Evolutionary conservation across 2,888 invertebrate genomes (phyloP), one percentile per base, ranked within the genome.

Genomic region (Phrixothrix hirtus): DNA sequence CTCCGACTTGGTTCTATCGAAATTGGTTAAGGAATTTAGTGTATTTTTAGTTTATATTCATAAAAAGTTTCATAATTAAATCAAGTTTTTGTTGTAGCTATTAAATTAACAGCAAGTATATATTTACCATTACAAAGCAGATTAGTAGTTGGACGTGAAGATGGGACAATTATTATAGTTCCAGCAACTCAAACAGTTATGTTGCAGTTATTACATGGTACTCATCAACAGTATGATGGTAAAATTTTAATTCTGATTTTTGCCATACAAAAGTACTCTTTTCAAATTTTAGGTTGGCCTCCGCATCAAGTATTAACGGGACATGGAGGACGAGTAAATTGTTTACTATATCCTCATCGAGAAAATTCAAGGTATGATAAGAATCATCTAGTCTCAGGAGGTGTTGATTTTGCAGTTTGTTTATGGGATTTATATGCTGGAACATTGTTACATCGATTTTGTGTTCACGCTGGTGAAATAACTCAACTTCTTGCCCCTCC

Each of bases 391-490:
- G 86, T 98, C 0, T 96, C 95, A 0, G 99, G 99, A 1, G 96
- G 97, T 0, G 92, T 95, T 7, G 99, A 99, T 77, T 99, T 99
- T 78, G 95, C 96, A 0, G 95, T 96, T 1, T 95, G 94, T 63
- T 79, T 98, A 0, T 98, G 97, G 97, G 96, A 98, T 71, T 78
- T 98, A 60, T 92, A 91, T 70, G 88, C 89, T 21, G 95, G 96
- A 1, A 85, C 86, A 1, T 77, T 96, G 27, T 78, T 99, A 44
- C 95, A 98, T 72, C 84, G 95, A 2, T 99, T 98, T 79, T 95
- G 95, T 68, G 96, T 97, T 0, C 98, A 99, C 74, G 98, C 97
- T 0, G 99, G 98, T 0, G 96, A 97, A 78, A 92, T 99, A 9
- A 89, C 92, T 0, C 95, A 96, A 74, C 80, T 99, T 1, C 79